These are phyloP conservation scores for Gnatocerus cornutus DNA, from an alignment of 2,888 invertebrate genomes.

Conservation along the genomic window DNA sequence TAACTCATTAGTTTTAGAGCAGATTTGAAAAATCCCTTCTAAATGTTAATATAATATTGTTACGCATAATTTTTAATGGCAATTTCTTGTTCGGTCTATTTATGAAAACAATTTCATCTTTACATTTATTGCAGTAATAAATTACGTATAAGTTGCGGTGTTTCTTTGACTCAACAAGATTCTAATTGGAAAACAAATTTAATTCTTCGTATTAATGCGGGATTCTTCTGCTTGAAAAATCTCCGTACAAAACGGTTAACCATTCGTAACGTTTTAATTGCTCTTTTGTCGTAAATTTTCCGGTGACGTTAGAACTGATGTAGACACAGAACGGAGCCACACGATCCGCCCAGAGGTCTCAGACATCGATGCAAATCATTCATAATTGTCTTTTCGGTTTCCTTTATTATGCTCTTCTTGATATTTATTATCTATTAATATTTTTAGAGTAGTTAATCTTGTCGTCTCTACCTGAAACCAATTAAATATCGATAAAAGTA, in stretches of 20 bases:
- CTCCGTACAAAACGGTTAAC: constrained; percentile 8
- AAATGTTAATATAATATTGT: constrained; percentile 48
- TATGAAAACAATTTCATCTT: constrained; percentile 39
- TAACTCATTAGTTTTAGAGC: constrained; percentile 60
- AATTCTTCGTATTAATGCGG: constrained; percentile 10
- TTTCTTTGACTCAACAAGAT: constrained; percentile 17
- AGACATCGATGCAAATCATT: constrained; percentile 63
- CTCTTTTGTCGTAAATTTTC: constrained; percentile 39
- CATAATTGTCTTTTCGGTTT: constrained; percentile 62
- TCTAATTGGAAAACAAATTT: constrained; percentile 30
- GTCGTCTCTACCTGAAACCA: constrained; percentile 10
- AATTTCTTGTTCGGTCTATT: constrained; percentile 19
- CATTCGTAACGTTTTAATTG: constrained; percentile 45
- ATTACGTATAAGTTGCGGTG: constrained; percentile 16
- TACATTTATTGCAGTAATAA: constrained; percentile 23
- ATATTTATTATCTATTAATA: constrained; percentile 65
- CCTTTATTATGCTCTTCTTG: constrained; percentile 64
- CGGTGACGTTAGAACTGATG: constrained; percentile 24
- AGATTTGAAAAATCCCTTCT: constrained; percentile 33
- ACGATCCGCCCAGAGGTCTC: constrained; percentile 61
- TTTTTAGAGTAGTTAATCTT: constrained; percentile 43
- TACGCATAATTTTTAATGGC: constrained; percentile 27
- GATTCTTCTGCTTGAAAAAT: constrained; percentile 3
- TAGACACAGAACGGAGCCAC: constrained; percentile 35
- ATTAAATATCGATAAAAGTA: constrained; percentile 1